Base-by-base conservation (phyloP, 2,797 vertebrate species). In the Rhinophrynus dorsalis region DNA sequence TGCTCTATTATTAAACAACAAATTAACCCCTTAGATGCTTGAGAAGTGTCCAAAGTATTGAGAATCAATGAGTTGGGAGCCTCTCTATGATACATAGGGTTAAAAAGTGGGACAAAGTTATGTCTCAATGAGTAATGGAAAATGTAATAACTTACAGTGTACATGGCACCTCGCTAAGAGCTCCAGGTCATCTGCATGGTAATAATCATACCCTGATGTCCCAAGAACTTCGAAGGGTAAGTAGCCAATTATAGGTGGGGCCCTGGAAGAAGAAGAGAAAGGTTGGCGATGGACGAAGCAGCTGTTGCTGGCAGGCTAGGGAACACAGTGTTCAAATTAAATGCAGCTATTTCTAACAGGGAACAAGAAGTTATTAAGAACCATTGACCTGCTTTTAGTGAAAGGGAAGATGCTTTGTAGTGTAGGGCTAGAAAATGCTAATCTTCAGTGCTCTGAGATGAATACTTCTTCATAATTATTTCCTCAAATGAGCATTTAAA, bases 151-250 rank as follows among this genome's bases (percentile, higher is more conserved):
- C 91, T 90, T 81, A 96, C 92, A 77, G 78, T 96, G 93, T 80
- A 94, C 91, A 75, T 95, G 93, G 87, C 94, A 96, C 82, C 94
- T 90, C 50, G 92, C 92, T 75, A 96, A 92, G 17, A 93, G 88
- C 85, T 94, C 94, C 83, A 96, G 85, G 86, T 96, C 92, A 59
- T 96, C 92, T 58, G 93, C 93, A 8, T 95, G 93, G 83, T 96
- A 96, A 81, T 95, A 97, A 88, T 94, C 94, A 58, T 96, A 96
- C 10, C 94, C 92, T 29, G 92, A 96, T 0, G 93, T 95, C 67
- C 94, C 93, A 70, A 95, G 89, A 77, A 95, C 93, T 83, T 97
- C 90, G 62, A 95, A 97, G 21, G 92, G 93, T 79, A 98, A 88
- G 82, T 95, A 95, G 30, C 93, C 92, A 30, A 94, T 94, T 77